Evolutionary conservation across 2,113 vertebrate species (phyloP).

Genomic region (Anhinga anhinga): DNA sequence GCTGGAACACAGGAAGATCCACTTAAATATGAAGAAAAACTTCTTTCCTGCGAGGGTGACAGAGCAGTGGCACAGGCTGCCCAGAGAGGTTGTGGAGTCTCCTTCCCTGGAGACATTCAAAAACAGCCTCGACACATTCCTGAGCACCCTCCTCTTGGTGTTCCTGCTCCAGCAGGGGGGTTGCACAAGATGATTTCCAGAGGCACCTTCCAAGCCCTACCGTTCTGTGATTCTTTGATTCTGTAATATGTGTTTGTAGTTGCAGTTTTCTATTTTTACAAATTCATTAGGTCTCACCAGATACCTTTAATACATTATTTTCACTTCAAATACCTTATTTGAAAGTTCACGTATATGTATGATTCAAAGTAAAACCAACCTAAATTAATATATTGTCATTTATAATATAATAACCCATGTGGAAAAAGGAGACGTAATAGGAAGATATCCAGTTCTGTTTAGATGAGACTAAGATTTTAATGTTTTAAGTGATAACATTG

Average conservation of each 20-base stretch:
- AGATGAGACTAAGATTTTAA: background rate
- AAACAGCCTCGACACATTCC: too few species aligned
- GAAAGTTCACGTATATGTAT: constrained; percentile 31
- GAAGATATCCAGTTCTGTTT: background rate
- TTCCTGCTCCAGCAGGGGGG: too few species aligned
- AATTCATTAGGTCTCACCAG: constrained; percentile 3
- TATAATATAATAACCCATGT: background rate
- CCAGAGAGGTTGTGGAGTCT: too few species aligned
- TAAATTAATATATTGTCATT: background rate
- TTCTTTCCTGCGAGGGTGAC: too few species aligned
- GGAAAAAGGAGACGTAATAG: background rate
- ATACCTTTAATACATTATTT: constrained; percentile 31
- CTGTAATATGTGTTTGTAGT: background rate
- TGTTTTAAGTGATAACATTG: background rate
- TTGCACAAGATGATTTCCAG: too few species aligned
- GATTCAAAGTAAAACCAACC: constrained; percentile 1
- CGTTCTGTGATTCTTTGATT: too few species aligned
- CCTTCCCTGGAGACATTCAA: too few species aligned
- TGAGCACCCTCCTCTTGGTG: too few species aligned
- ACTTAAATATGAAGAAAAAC: too few species aligned
- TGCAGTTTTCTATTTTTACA: constrained; percentile 40
- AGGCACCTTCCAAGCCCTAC: too few species aligned
- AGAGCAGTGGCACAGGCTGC: too few species aligned
- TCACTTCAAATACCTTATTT: constrained; percentile 23
- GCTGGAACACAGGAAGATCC: too few species aligned